Conservation (phyloP, 2,888 invertebrate genomes). For the Drosophila quinaria region DNA sequence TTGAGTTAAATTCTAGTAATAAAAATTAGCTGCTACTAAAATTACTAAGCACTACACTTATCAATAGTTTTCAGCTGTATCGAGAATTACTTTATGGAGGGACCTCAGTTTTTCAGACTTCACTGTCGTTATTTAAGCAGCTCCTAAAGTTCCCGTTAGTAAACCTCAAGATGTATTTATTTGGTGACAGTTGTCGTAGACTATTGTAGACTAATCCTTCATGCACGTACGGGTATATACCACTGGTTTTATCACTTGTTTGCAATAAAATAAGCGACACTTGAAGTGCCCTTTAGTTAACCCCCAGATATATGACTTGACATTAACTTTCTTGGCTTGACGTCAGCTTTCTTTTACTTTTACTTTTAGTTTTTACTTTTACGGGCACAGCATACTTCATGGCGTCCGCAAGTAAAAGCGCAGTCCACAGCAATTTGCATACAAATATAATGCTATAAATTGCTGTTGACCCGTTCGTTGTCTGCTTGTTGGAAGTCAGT, state of each 20-base stretch:
- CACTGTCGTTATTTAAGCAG: too few relatives aligned
- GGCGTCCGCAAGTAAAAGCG: conserved; percentile 42
- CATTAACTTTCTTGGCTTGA: conserved; percentile 12
- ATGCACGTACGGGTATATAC: not conserved
- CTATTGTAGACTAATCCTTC: not conserved
- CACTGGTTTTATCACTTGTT: not conserved
- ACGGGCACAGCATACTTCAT: conserved; percentile 1
- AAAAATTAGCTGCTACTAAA: too few relatives aligned
- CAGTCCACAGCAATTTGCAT: conserved; percentile 53
- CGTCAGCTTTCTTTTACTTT: conserved; percentile 11
- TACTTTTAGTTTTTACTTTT: too few relatives aligned
- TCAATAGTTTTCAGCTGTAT: too few relatives aligned
- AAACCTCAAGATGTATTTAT: too few relatives aligned
- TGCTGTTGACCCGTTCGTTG: conserved; percentile 17
- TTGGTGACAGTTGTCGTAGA: too few relatives aligned
- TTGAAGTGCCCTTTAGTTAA: conserved; percentile 9
- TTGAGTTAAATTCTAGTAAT: too few relatives aligned
- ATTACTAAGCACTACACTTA: too few relatives aligned
- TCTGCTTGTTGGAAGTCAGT: conserved; percentile 8
- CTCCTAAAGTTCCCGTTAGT: too few relatives aligned
- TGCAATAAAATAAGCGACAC: not conserved
- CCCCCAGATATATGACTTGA: conserved; percentile 3
- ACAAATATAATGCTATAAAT: conserved; percentile 47
- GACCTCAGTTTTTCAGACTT: too few relatives aligned
- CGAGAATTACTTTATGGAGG: too few relatives aligned